Percentiles rank a stretch among this genome's conserved stretches.
phyloP scores from a whole-genome alignment of 1,140 invertebrate species.

The Caenorhabditis briggsae region DNA sequence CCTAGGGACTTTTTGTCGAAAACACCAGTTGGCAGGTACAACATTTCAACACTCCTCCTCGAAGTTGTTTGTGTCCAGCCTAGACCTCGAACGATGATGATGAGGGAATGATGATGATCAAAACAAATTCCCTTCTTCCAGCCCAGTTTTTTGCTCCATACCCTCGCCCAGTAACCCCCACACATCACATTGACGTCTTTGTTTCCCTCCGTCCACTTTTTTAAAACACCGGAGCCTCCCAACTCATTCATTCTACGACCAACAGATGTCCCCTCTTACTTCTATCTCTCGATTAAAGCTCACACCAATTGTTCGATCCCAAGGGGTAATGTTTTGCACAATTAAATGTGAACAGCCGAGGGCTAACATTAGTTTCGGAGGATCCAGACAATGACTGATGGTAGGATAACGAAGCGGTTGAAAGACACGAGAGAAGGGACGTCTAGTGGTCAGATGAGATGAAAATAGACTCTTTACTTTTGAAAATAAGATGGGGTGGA shows the following conservation, averaged over 20 bases:
- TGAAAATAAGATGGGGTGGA: neutral
- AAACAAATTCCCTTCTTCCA: constrained; percentile 45
- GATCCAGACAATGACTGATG: neutral
- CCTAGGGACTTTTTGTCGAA: constrained; percentile 19
- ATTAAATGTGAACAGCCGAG: constrained; percentile 45
- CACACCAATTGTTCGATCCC: constrained; percentile 45
- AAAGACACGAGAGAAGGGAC: neutral
- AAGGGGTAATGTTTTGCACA: constrained; percentile 37
- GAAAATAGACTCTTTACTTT: neutral
- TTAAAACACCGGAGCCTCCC: neutral
- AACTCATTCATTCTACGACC: constrained; percentile 1
- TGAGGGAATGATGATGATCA: neutral
- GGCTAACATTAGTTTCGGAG: neutral
- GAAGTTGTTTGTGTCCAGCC: neutral
- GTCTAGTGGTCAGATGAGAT: constrained; percentile 5
- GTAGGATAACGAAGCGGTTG: neutral
- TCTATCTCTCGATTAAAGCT: constrained; percentile 38
- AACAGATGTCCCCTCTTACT: constrained; percentile 16
- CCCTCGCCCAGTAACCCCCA: neutral
- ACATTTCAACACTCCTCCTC: neutral
- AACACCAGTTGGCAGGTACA: constrained; percentile 21
- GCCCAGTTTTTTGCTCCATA: neutral
- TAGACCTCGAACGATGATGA: neutral
- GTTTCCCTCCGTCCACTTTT: constrained; percentile 43
- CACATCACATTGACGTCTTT: constrained; percentile 45